phyloP scores from a whole-genome alignment of 1,140 invertebrate species.

The Medauroidea extradentata region DNA sequence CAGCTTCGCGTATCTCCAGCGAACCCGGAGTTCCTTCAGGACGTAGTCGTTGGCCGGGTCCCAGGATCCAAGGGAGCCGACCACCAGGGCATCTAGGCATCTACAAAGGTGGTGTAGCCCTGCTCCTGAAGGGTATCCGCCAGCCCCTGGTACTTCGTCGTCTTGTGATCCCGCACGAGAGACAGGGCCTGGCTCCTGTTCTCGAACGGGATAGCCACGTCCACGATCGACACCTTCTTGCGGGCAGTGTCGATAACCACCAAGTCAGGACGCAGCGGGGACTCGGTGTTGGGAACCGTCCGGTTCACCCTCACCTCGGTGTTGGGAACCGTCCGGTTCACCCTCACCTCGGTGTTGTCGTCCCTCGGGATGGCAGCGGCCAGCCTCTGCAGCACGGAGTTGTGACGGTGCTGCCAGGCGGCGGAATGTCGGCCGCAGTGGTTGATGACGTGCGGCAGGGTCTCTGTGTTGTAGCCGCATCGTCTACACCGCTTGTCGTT shows the following conservation, averaged over 20 bases:
- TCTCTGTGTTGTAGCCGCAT: conserved; percentile 25
- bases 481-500: conserved; percentile 28
- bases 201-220: neutral
- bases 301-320: conserved; percentile 17
- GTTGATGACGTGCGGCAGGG: conserved; percentile 33
- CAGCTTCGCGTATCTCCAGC: conserved; percentile 7
- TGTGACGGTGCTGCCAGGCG: conserved; percentile 12
- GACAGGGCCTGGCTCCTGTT: neutral
- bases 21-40: conserved; percentile 12
- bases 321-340: conserved; percentile 19
- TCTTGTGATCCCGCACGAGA: conserved; percentile 10
- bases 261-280: conserved; percentile 8
- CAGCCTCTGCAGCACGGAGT: conserved; percentile 15
- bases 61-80: conserved; percentile 31
- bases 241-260: neutral
- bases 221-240: neutral
- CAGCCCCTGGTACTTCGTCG: conserved; percentile 27
- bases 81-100: conserved; percentile 28
- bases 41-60: conserved; percentile 25
- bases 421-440: conserved; percentile 28
- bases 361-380: conserved; percentile 7
- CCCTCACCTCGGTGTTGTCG: conserved; percentile 10
- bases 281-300: conserved; percentile 10
- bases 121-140: conserved; percentile 12
- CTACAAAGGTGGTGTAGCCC: conserved; percentile 17